Conservation (phyloP, 2,797 vertebrate species). For the Rhincodon typus region DNA sequence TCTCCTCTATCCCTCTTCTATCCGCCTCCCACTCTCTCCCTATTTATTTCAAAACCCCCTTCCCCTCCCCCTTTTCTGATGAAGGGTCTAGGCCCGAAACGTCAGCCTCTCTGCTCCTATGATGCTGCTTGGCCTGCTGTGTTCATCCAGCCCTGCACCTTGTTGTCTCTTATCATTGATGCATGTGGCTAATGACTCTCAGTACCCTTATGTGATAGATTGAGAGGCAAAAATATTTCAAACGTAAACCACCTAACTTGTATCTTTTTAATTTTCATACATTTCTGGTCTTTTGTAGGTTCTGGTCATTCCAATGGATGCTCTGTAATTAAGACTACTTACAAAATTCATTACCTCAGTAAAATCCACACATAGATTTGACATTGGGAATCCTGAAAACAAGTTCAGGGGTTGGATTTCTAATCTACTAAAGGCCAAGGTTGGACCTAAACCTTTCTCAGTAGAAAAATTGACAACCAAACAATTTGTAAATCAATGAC, state of each 20-base stretch:
- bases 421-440: neutral
- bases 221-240: neutral
- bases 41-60: too few species aligned
- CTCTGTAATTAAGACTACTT: neutral
- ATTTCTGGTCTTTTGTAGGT: neutral
- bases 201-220: neutral
- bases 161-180: neutral
- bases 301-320: neutral
- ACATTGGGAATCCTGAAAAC: neutral
- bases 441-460: neutral
- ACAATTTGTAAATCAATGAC: neutral
- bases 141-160: too few species aligned
- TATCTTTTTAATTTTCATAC: neutral
- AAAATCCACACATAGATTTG: neutral
- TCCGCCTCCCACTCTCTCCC: too few species aligned
- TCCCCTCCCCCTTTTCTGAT: too few species aligned
- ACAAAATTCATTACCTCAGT: neutral
- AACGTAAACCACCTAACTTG: neutral
- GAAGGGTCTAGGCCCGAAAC: too few species aligned
- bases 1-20: too few species aligned
- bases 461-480: neutral
- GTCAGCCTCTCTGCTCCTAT: too few species aligned
- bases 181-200: neutral
- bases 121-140: too few species aligned
- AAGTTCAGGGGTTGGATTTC: neutral